Conservation (phyloP, 2,797 vertebrate genomes). For the Lacerta viridis region DNA sequence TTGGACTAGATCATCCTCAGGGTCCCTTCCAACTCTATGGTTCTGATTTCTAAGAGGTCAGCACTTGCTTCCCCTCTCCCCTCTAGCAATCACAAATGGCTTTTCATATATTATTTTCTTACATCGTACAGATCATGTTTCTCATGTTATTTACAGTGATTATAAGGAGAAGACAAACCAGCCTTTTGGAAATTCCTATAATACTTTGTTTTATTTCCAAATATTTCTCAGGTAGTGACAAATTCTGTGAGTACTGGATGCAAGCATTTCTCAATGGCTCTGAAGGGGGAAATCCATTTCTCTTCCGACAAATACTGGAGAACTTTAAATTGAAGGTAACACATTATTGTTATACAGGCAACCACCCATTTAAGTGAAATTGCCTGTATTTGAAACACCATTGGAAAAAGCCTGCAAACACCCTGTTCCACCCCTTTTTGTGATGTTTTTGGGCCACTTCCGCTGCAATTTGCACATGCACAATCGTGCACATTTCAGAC, state of each 20-base stretch:
- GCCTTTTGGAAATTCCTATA: background rate
- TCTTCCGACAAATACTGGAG: slow-evolving; percentile 95
- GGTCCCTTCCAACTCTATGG: too few relatives aligned
- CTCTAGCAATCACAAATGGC: background rate
- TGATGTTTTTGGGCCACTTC: too few relatives aligned
- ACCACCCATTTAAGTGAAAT: too few relatives aligned
- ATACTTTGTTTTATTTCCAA: slow-evolving; percentile 44
- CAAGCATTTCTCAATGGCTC: slow-evolving; percentile 91
- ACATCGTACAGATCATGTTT: background rate
- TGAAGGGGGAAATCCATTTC: slow-evolving; percentile 93
- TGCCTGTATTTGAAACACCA: too few relatives aligned
- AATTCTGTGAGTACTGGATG: slow-evolving; percentile 97
- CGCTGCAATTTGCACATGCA: too few relatives aligned
- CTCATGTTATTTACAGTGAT: background rate
- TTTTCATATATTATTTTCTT: background rate
- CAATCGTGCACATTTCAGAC: too few relatives aligned
- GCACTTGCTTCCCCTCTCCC: background rate
- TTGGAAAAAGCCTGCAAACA: too few relatives aligned
- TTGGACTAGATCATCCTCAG: too few relatives aligned
- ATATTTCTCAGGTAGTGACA: slow-evolving; percentile 89
- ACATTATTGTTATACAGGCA: background rate
- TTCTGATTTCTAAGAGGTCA: background rate
- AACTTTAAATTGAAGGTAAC: slow-evolving; percentile 98
- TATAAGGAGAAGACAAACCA: background rate
- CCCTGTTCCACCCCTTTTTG: too few relatives aligned